Base-by-base conservation (phyloP, 37 sponge, comb jelly and placozoan genomes). In the Petrosia ficiformis region DNA sequence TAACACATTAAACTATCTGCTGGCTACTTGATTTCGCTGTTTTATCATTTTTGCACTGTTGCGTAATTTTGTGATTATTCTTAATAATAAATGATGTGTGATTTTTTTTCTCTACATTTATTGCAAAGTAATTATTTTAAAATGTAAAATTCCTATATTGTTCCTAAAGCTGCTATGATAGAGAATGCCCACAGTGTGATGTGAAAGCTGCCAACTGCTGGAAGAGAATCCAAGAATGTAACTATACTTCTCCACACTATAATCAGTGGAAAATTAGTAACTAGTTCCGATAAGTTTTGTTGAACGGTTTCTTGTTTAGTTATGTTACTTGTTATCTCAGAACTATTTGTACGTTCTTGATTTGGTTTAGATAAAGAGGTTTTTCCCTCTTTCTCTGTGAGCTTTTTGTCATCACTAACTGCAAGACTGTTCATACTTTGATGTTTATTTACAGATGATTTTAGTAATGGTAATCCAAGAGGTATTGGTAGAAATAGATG, bases 401-500 rank as follows among this genome's bases (percentile, higher is more conserved):
- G n/a, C n/a, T n/a, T n/a, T n/a, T n/a, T n/a, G n/a, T n/a, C n/a
- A n/a, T n/a, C n/a, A n/a, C n/a, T n/a, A n/a, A n/a, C n/a, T n/a
- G n/a, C n/a, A n/a, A n/a, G n/a, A n/a, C n/a, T n/a, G n/a, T n/a
- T n/a, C n/a, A n/a, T n/a, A n/a, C n/a, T n/a, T n/a, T n/a, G n/a
- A n/a, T n/a, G n/a, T n/a, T n/a, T n/a, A n/a, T n/a, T n/a, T n/a
- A n/a, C n/a, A n/a, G n/a, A n/a, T n/a, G n/a, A n/a, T 24, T 86
- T 80, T 0, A 76, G 22, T 42, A 48, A 72, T 10, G 68, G 32
- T 0, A 92, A 16, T 26, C 44, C 66, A 24, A 92, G 42, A 19
- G 92, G 92, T 2, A 87, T 21, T 10, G 92, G 92, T 1, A 92
- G 75, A 39, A 87, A 92, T 34, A 83, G 6, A 42, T 92, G 92